A percentile compares a stretch with the other conserved stretches of the same genome.
Evolutionary conservation across 1,140 invertebrate species (phyloP).

Genomic region (Diabrotica undecimpunctata): DNA sequence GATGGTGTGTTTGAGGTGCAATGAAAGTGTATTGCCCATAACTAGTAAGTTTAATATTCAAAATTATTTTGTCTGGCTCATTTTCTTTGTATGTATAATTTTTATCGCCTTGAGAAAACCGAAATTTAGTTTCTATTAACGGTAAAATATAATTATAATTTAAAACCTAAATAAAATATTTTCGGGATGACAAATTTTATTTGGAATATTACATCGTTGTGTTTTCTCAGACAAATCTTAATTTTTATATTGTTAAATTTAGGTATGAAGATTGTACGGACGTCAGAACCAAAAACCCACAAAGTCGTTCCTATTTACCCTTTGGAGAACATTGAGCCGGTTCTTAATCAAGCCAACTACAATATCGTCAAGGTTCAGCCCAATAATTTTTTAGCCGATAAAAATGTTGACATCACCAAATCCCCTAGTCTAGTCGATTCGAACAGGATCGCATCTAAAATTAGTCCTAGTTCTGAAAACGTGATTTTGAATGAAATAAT

Average conservation of each 20-base stretch:
- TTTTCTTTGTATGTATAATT: no score
- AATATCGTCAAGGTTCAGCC: constrained; percentile 45
- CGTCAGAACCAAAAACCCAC: constrained; percentile 12
- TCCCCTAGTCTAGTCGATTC: constrained; percentile 23
- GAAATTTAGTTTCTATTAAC: no score
- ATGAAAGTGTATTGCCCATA: constrained; percentile 40
- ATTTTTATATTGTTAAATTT: not conserved
- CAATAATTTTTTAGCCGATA: constrained; percentile 42
- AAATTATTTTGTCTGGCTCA: no score
- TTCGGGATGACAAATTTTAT: no score
- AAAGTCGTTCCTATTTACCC: constrained; percentile 15
- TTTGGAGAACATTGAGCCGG: constrained; percentile 7
- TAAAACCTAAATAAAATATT: no score
- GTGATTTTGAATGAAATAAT: no score
- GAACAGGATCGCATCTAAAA: constrained; percentile 8
- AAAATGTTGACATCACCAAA: constrained; percentile 16
- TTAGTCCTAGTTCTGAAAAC: not conserved
- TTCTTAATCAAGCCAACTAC: constrained; percentile 15
- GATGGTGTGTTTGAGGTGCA: constrained; percentile 57
- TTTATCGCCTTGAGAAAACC: no score
- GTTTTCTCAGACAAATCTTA: no score
- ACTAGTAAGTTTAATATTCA: not conserved
- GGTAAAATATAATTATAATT: no score
- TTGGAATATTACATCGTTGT: no score
- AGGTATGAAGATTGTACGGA: constrained; percentile 23